Evolutionary conservation across 2,113 vertebrate genomes (phyloP).

Genomic region (Pluvialis apricaria): DNA sequence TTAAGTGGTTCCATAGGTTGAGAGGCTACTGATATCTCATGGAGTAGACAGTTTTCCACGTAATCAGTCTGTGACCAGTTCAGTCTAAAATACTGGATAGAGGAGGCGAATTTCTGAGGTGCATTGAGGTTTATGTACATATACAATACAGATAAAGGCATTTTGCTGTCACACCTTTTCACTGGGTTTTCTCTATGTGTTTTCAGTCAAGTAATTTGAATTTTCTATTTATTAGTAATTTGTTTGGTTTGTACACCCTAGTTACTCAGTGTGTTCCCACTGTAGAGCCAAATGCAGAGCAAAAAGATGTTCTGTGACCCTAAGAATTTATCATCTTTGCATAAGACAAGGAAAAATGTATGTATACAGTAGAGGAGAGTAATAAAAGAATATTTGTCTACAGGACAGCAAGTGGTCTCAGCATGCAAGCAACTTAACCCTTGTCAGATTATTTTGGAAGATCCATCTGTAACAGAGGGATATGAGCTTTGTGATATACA

Average conservation of each 20-base stretch:
- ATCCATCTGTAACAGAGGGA: not conserved
- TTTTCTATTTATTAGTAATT: not conserved
- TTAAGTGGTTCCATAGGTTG: not conserved
- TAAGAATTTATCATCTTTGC: not conserved
- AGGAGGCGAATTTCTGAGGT: not conserved
- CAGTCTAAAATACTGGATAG: not conserved
- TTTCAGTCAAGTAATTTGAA: not conserved
- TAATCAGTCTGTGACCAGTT: not conserved
- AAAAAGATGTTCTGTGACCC: not conserved
- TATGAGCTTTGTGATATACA: not conserved
- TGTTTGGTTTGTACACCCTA: not conserved
- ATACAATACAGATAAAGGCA: not conserved
- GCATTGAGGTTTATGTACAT: not conserved
- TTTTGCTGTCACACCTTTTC: not conserved
- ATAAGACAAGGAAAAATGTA: not conserved
- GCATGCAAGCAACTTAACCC: conserved; percentile 18
- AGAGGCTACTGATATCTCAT: not conserved
- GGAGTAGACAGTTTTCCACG: not conserved
- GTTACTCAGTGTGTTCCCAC: not conserved
- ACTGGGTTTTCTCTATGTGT: not conserved
- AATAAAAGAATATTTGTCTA: conserved; percentile 8
- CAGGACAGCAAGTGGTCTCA: conserved; percentile 19
- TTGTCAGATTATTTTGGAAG: conserved; percentile 20
- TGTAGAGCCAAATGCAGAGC: not conserved
- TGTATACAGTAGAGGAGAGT: not conserved